Evolutionary conservation across 2,797 vertebrate genomes (phyloP).

Genomic region (Lagorchestes hirsutus): DNA sequence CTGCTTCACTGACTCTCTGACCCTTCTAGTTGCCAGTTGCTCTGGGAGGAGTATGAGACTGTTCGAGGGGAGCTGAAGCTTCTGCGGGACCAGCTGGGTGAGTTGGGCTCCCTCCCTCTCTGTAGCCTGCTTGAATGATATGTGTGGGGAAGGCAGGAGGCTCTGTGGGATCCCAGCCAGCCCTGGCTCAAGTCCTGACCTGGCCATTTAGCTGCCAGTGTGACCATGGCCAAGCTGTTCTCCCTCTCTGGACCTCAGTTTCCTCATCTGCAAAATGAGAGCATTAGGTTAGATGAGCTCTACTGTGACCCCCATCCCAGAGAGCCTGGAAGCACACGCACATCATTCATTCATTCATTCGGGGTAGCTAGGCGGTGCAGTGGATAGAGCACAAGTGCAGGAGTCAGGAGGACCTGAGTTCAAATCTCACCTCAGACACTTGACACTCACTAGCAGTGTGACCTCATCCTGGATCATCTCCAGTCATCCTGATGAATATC

Average conservation of each 20-base stretch:
- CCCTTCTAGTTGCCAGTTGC: conserved; percentile 86
- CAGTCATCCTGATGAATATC: too few species aligned
- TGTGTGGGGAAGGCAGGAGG: background rate
- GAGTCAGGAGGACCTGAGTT: too few species aligned
- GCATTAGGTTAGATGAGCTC: background rate
- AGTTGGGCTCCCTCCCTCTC: conserved; percentile 65
- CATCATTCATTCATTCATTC: background rate
- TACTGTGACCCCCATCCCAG: background rate
- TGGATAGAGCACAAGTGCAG: too few species aligned
- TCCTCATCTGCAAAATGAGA: background rate
- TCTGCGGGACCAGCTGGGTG: conserved; percentile 87
- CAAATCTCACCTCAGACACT: too few species aligned
- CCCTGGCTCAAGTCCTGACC: too few species aligned
- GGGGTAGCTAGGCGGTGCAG: too few species aligned
- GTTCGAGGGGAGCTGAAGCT: conserved; percentile 89
- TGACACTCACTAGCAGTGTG: too few species aligned
- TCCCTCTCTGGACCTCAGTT: background rate
- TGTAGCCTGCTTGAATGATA: background rate
- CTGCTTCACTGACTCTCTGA: conserved; percentile 34
- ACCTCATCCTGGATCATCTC: too few species aligned
- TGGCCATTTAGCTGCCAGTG: background rate
- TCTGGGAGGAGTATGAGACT: conserved; percentile 87
- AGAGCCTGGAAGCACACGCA: background rate
- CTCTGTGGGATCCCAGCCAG: background rate
- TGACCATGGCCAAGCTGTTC: background rate